phyloP scores from a whole-genome alignment of 1,140 invertebrate species.

The Drosophila chauvacae region DNA sequence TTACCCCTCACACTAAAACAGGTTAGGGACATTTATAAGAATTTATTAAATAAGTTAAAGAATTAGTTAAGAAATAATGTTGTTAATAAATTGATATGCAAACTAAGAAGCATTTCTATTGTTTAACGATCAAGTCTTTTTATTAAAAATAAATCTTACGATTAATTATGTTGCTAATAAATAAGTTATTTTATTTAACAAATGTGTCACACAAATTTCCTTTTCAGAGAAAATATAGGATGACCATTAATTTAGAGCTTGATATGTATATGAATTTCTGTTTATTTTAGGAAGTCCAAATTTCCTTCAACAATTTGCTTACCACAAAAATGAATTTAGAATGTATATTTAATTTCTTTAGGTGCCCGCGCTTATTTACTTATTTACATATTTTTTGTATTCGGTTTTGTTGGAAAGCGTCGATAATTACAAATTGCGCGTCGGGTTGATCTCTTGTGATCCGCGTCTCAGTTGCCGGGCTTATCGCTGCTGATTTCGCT shows the following conservation, averaged over 20 bases:
- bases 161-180: background rate
- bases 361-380: conserved; percentile 19
- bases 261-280: background rate
- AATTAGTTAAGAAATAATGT: no score
- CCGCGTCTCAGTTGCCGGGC: conserved; percentile 37
- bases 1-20: no score
- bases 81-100: no score
- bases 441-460: conserved; percentile 53
- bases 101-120: no score
- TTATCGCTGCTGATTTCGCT: conserved; percentile 49
- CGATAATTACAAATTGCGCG: conserved; percentile 70
- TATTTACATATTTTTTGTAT: conserved; percentile 28
- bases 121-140: no score
- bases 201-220: no score
- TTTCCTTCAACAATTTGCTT: background rate
- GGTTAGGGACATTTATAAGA: no score
- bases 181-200: background rate
- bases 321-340: no score
- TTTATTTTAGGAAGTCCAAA: background rate
- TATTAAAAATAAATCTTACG: no score
- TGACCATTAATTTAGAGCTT: no score
- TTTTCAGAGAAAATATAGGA: no score
- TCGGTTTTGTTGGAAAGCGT: conserved; percentile 28
- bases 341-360: background rate
- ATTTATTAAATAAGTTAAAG: no score